Percentiles rank a stretch among this genome's conserved stretches.
Conservation (phyloP, 1,140 invertebrate genomes). For the Macrostomum lignano region DNA sequence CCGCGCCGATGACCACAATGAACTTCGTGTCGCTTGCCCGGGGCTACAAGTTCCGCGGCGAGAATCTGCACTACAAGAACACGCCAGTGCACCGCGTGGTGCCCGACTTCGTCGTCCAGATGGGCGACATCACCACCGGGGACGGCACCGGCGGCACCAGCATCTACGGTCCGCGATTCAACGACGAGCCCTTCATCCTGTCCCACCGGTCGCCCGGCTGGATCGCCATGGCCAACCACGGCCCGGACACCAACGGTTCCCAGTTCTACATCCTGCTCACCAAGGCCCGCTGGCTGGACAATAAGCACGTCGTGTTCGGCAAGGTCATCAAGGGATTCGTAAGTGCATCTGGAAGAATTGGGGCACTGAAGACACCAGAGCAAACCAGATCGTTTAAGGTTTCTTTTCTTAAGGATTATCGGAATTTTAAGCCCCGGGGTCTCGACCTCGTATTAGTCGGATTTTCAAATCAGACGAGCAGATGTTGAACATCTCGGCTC, state of each 20-base stretch:
- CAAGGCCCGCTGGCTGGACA: constrained; percentile 58
- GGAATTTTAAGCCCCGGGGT: too few species aligned
- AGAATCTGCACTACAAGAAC: too few species aligned
- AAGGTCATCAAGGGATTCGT: constrained; percentile 79
- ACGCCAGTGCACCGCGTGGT: constrained; percentile 37
- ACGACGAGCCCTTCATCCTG: constrained; percentile 61
- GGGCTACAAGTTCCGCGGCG: too few species aligned
- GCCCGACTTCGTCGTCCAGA: constrained; percentile 27
- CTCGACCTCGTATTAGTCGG: too few species aligned
- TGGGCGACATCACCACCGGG: constrained; percentile 24
- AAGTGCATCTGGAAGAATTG: too few species aligned
- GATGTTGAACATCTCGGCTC: too few species aligned
- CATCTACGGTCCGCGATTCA: constrained; percentile 59
- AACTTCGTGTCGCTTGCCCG: too few species aligned
- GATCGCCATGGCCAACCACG: constrained; percentile 87
- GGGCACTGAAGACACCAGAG: too few species aligned
- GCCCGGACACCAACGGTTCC: constrained; percentile 80
- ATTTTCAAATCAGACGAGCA: too few species aligned
- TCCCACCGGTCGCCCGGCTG: constrained; percentile 33
- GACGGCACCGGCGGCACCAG: constrained; percentile 39
- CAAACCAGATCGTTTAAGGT: too few species aligned
- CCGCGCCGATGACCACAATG: too few species aligned
- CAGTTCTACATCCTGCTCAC: constrained; percentile 55
- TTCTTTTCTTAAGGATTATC: too few species aligned
- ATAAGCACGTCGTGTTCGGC: constrained; percentile 97